Evolutionary conservation across 2,113 vertebrate species (phyloP).

Genomic region (Chaenogobius annularis): DNA sequence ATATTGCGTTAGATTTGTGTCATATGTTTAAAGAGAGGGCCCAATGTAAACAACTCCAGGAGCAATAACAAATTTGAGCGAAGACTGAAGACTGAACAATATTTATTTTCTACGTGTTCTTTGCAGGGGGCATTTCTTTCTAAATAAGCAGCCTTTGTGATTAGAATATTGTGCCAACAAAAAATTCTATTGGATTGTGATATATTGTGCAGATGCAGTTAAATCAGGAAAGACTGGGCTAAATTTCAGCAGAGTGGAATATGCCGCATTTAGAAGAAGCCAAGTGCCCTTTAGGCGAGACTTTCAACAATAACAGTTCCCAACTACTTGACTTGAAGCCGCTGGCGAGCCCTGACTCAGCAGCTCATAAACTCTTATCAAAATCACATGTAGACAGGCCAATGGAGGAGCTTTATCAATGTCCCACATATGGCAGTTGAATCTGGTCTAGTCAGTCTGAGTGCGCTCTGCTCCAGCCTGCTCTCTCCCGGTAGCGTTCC

Average conservation of each 20-base stretch:
- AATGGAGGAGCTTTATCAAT: conserved; percentile 18
- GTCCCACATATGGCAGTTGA: conserved; percentile 1
- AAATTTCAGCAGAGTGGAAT: conserved; percentile 4
- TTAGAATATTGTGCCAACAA: too few species aligned
- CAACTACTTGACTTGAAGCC: conserved; percentile 36
- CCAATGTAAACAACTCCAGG: not conserved
- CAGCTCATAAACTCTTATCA: conserved; percentile 19
- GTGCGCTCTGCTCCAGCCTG: conserved; percentile 19
- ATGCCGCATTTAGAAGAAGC: conserved; percentile 22
- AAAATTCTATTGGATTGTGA: too few species aligned
- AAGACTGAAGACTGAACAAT: too few species aligned
- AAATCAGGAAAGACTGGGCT: conserved; percentile 5
- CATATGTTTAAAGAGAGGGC: not conserved
- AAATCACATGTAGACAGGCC: conserved; percentile 20
- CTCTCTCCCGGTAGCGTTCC: conserved; percentile 23
- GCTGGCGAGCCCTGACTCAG: conserved; percentile 24
- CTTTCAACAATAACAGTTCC: conserved; percentile 45
- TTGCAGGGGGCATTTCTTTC: too few species aligned
- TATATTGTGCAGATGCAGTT: not conserved
- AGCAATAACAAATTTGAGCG: not conserved
- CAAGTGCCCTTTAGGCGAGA: conserved; percentile 46
- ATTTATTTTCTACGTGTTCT: too few species aligned
- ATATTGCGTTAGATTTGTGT: too few species aligned
- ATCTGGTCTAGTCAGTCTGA: conserved; percentile 14
- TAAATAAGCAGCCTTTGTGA: too few species aligned